These are phyloP conservation scores for Hymenopus coronatus DNA, from an alignment of 2,888 invertebrate species.

Conservation along the genomic window DNA sequence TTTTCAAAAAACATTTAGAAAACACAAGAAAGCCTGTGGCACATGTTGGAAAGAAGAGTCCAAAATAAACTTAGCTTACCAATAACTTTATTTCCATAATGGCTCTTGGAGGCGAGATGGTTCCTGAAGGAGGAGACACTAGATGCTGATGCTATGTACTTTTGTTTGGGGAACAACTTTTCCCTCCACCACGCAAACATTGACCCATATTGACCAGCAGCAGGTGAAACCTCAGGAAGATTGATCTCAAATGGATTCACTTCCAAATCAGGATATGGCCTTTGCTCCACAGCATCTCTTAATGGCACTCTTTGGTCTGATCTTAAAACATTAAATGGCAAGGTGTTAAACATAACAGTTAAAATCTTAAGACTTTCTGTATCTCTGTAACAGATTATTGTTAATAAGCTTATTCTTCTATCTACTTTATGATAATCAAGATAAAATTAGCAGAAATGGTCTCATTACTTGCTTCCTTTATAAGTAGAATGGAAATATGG, in stretches of 20 bases:
- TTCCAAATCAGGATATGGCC: constrained; percentile 41
- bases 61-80: not conserved
- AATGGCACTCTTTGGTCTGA: constrained; percentile 53
- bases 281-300: constrained; percentile 66
- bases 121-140: not conserved
- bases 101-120: not conserved
- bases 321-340: not conserved
- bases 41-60: too few species aligned
- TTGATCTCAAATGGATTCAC: constrained; percentile 33
- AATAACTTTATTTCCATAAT: constrained; percentile 23
- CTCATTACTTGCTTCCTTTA: too few species aligned
- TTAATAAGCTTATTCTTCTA: too few species aligned
- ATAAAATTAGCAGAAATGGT: too few species aligned
- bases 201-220: constrained; percentile 3
- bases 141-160: not conserved
- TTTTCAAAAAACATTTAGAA: too few species aligned
- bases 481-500: too few species aligned
- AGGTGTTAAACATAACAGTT: too few species aligned
- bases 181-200: constrained; percentile 22
- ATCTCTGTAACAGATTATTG: too few species aligned
- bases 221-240: not conserved
- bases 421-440: too few species aligned
- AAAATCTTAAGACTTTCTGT: too few species aligned
- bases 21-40: too few species aligned
- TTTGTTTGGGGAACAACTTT: not conserved